Conservation (phyloP, 2,113 vertebrate species). For the Syngnathus typhle region DNA sequence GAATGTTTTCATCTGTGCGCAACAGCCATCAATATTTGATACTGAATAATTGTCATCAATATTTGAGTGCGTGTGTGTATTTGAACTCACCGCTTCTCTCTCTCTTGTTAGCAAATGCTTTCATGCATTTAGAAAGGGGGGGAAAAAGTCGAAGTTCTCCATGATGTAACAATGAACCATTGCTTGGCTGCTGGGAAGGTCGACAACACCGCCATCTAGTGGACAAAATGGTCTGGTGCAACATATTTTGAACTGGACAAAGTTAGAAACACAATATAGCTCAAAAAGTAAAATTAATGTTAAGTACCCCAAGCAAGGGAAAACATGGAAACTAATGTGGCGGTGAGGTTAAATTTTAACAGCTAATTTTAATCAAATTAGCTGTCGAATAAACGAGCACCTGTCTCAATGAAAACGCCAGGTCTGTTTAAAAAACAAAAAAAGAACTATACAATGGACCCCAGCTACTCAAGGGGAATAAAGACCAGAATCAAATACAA, state of each 20-base stretch:
- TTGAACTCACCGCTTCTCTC: not conserved
- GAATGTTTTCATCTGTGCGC: constrained; percentile 14
- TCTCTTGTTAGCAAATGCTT: not conserved
- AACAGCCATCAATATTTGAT: constrained; percentile 13
- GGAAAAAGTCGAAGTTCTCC: not conserved
- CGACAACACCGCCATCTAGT: constrained; percentile 39
- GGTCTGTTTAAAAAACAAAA: not conserved
- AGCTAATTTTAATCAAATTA: too few relatives aligned
- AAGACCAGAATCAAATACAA: too few relatives aligned
- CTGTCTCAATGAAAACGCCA: not conserved
- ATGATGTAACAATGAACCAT: not conserved
- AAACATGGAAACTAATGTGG: not conserved
- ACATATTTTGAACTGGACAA: not conserved
- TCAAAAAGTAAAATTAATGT: not conserved
- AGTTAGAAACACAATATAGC: not conserved
- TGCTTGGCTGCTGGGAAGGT: not conserved
- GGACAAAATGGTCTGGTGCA: constrained; percentile 4
- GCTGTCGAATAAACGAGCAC: not conserved
- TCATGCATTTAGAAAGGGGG: not conserved
- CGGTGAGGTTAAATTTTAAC: too few relatives aligned
- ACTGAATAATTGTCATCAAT: constrained; percentile 2
- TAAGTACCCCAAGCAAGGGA: not conserved
- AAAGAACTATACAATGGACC: not conserved
- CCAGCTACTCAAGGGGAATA: too few relatives aligned
- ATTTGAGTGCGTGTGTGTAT: not conserved